A percentile compares a stretch with the other conserved stretches of the same genome.
Conservation (phyloP, 1,140 invertebrate species). For the Aphelenchoides fujianensis region DNA sequence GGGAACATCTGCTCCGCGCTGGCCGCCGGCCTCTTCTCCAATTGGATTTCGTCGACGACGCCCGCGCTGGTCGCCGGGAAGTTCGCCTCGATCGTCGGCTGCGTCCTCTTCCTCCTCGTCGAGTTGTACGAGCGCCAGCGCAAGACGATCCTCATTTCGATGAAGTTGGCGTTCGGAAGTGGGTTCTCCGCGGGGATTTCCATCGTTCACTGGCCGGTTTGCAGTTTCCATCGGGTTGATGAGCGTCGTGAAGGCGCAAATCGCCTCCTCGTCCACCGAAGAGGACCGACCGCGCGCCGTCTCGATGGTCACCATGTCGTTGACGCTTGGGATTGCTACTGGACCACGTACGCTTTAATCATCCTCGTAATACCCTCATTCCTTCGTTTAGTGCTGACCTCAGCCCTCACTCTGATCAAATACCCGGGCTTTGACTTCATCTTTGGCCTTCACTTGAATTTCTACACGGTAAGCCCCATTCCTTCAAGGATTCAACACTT, state of each 20-base stretch:
- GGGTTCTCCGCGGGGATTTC: conserved; percentile 20
- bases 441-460: conserved; percentile 30
- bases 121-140: conserved; percentile 8
- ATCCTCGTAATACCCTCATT: too few relatives aligned
- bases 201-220: background rate
- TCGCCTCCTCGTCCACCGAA: conserved; percentile 20
- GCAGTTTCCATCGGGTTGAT: conserved; percentile 26
- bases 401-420: conserved; percentile 22
- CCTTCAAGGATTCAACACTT: too few relatives aligned
- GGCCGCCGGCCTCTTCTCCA: conserved; percentile 20
- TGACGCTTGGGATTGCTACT: conserved; percentile 24
- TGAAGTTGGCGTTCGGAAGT: background rate
- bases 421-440: conserved; percentile 25
- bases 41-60: background rate
- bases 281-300: conserved; percentile 23
- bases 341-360: conserved; percentile 23
- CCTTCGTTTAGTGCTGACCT: conserved; percentile 21
- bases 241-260: conserved; percentile 21
- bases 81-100: conserved; percentile 15
- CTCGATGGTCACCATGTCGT: conserved; percentile 17
- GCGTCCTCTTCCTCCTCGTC: conserved; percentile 5
- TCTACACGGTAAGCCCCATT: too few relatives aligned
- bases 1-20: conserved; percentile 12
- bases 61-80: conserved; percentile 17
- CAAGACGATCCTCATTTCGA: background rate